Evolutionary conservation across 2,888 invertebrate genomes (phyloP).

Genomic region (Aromia moschata): DNA sequence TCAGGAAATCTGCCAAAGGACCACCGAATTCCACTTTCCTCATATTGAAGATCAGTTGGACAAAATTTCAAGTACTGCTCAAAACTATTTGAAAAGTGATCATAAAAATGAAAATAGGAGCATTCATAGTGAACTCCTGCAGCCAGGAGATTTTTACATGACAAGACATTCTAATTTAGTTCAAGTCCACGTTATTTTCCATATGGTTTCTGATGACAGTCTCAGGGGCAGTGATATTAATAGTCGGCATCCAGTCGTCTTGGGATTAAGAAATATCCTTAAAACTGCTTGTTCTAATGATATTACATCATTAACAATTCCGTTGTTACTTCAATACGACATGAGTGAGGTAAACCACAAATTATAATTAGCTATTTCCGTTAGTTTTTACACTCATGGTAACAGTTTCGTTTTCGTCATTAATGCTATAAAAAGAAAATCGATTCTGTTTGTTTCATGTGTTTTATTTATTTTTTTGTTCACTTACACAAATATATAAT

Average conservation of each 20-base stretch:
- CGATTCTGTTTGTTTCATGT: too few relatives aligned
- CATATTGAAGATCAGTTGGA: constrained; percentile 87
- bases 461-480: too few relatives aligned
- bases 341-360: constrained; percentile 92
- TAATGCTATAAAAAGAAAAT: too few relatives aligned
- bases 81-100: constrained; percentile 51
- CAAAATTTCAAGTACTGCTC: constrained; percentile 65
- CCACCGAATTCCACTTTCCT: constrained; percentile 95
- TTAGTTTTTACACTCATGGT: too few relatives aligned
- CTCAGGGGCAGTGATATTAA: constrained; percentile 82
- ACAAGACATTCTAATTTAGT: constrained; percentile 93
- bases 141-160: constrained; percentile 86
- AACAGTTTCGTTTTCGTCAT: too few relatives aligned
- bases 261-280: constrained; percentile 93
- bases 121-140: constrained; percentile 68
- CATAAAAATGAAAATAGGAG: constrained; percentile 44
- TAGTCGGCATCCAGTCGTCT: constrained; percentile 93
- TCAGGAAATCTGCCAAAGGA: constrained; percentile 75
- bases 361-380: too few relatives aligned
- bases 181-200: constrained; percentile 95
- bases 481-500: too few relatives aligned
- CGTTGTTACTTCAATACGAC: constrained; percentile 90
- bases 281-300: constrained; percentile 96
- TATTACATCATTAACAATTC: constrained; percentile 91
- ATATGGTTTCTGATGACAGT: constrained; percentile 88